Evolutionary conservation across 1,140 invertebrate genomes (phyloP), one percentile per base, ranked within the genome.

Genomic region (Drosophila paulistorum): DNA sequence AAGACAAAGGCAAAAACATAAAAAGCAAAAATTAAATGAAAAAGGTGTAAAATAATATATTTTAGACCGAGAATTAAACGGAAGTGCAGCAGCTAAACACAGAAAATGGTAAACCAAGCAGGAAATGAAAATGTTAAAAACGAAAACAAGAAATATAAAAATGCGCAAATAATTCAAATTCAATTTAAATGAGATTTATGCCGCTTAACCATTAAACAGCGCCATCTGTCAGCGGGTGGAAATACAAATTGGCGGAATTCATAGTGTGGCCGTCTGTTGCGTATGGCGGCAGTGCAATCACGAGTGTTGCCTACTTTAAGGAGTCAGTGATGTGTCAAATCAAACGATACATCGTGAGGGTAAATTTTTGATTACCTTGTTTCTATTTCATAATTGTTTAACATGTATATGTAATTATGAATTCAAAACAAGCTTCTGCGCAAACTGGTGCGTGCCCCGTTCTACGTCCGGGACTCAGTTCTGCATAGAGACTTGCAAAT

Each of bases 51-150:
- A 7, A 33, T 37, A 65, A 41, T 45, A 65, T 54, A 51, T 35
- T 11, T 13, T 51, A 51, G 45, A 51, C 10, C 13, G 69, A 14
- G 33, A 20, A 62, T 61, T 42, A 13, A 39, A 48, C 66, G 74
- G 74, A 77, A 77, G 66, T 70, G 74, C 60, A 77, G 74, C 73
- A 37, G 57, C 57, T 59, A 60, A 77, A 74, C 45, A 23, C 17
- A 77, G 62, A 77, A 77, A 77, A 61, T 60, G 66, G 35, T 58
- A 54, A 30, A 23, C 13, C 6, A 10, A 5, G 45, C 59, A 35
- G 74, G 74, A 77, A 77, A 77, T 76, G 67, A 33, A 77, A 77
- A 77, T 77, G 30, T 37, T 41, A 11, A 20, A 58, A 37, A 3
- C 26, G 9, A 76, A 60, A 51, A 60, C 58, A 55, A 54, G 26